These are phyloP conservation scores for Choristoneura fumiferana DNA, from an alignment of 1,140 invertebrate species.

Conservation along the genomic window DNA sequence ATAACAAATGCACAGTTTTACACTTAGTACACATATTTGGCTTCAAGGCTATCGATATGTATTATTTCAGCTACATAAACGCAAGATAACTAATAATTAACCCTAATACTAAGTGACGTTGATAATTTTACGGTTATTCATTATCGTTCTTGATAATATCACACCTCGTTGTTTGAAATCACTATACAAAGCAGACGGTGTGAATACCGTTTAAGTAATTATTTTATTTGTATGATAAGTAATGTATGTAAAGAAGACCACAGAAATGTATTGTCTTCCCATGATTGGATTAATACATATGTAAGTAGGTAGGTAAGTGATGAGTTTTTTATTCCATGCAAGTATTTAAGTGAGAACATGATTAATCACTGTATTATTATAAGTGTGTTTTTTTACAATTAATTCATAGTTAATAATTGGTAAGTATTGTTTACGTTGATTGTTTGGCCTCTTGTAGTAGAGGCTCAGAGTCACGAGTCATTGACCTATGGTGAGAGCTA, in stretches of 20 bases:
- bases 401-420: not conserved
- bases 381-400: not conserved
- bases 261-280: not conserved
- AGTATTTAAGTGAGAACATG: not conserved
- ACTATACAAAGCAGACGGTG: not conserved
- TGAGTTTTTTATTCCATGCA: conserved; percentile 4
- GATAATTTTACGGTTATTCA: no score
- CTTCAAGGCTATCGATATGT: no score
- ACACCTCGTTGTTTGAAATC: not conserved
- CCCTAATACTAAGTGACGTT: no score
- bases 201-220: not conserved
- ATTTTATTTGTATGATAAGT: conserved; percentile 3
- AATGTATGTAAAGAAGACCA: not conserved
- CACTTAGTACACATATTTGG: no score
- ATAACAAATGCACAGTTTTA: no score
- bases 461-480: no score
- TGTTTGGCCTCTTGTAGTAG: no score
- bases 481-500: no score
- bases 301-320: not conserved
- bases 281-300: not conserved
- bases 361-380: not conserved
- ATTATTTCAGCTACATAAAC: no score
- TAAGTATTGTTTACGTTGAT: no score
- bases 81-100: no score
- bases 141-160: no score